Percentiles rank a stretch among this genome's conserved stretches.
These are phyloP conservation scores for Balearica regulorum DNA, from an alignment of 2,797 vertebrate species.

Conservation along the genomic window DNA sequence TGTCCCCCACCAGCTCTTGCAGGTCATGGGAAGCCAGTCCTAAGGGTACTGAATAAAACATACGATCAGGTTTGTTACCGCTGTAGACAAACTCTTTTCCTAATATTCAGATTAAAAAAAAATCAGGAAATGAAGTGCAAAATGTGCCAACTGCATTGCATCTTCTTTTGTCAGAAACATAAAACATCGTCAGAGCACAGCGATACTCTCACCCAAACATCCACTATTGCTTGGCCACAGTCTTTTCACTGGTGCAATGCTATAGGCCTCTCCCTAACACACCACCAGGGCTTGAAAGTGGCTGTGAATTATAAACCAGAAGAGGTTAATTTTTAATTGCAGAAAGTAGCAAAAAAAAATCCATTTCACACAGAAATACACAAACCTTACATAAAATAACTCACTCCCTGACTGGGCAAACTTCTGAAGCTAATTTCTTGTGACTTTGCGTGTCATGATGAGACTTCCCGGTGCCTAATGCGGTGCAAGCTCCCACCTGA, in stretches of 20 bases:
- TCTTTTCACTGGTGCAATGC: background rate
- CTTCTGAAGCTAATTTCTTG: conserved; percentile 13
- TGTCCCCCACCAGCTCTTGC: background rate
- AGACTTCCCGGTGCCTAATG: background rate
- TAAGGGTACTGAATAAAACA: background rate
- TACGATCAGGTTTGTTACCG: accelerated
- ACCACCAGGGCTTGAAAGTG: background rate
- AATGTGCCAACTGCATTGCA: background rate
- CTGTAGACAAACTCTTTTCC: background rate
- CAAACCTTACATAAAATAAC: background rate
- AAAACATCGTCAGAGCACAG: background rate
- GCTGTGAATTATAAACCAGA: background rate
- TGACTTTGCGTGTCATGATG: background rate
- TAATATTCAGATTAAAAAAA: background rate
- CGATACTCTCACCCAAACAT: background rate
- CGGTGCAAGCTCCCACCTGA: background rate
- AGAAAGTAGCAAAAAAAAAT: background rate
- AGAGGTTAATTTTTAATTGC: background rate
- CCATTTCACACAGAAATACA: background rate
- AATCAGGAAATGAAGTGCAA: background rate
- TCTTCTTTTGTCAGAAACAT: background rate
- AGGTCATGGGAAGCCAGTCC: background rate
- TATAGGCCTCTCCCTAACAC: background rate
- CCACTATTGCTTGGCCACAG: background rate
- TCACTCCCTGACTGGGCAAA: background rate